Base-by-base conservation (phyloP, 2,797 vertebrate genomes). In the Thamnophis elegans region DNA sequence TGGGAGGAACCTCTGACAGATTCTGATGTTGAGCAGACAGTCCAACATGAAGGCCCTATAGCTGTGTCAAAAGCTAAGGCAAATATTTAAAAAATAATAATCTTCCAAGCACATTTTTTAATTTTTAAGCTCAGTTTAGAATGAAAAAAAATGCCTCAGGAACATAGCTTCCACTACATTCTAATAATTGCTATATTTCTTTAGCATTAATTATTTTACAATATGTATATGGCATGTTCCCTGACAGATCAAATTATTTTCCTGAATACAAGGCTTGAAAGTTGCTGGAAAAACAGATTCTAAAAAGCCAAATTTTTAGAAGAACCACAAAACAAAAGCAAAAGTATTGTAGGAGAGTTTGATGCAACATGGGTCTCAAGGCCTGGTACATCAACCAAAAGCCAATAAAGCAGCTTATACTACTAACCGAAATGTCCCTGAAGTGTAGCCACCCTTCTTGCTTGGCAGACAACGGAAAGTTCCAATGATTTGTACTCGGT, bases 371-470 rank as follows among this genome's bases (percentile, higher is more conserved):
- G 36, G 36, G 36, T 11, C 20, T 82, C 36, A 82, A 47, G 36
- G 36, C 73, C 25, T 82, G 20, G 73, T 5, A 60, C 1, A 1
- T 32, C 32, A 2, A 1, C 47, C 22, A 36, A 28, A 4, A 59
- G 91, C 91, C 88, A 36, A 54, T 1, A 59, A 51, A 36, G 18
- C 11, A 54, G 5, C 47, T 28, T 42, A 18, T 16, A 47, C 3
- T 11, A 54, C 92, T 95, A 96, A 99, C 99, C 99, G 98, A 97
- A 99, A 99, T 0, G 99, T 99, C 20, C 99, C 99, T 0, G 99
- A 99, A 6, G 99, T 99, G 95, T 98, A 99, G 2, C 99, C 99
- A 0, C 98, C 98, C 92, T 99, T 99, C 98, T 99, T 99, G 9
- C 98, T 98, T 0, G 99, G 99, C 94, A 99, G 97, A 94, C 99